These are phyloP conservation scores for Typhlichthys eigenmanni DNA, from an alignment of 2,797 vertebrate genomes.

Conservation along the genomic window DNA sequence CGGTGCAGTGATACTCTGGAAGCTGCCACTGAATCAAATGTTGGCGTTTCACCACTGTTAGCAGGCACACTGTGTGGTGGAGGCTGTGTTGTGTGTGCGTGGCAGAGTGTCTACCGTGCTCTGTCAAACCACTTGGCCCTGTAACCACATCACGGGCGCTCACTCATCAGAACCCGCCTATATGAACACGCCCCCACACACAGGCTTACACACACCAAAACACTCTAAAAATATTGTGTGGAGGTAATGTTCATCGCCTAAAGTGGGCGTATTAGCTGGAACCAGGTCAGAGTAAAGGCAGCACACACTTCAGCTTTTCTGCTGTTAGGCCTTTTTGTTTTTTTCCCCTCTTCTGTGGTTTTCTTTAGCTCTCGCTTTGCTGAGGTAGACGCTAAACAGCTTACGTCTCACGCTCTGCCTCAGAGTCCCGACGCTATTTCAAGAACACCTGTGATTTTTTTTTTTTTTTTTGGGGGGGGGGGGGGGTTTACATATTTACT, in stretches of 20 bases:
- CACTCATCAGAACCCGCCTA: slow-evolving; percentile 2
- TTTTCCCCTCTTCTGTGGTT: slow-evolving; percentile 13
- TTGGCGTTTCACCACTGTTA: too few species aligned
- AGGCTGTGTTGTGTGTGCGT: neutral
- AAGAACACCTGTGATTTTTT: slow-evolving; percentile 33
- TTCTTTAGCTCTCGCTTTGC: slow-evolving; percentile 28
- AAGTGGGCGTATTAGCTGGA: slow-evolving; percentile 77
- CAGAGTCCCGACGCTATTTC: slow-evolving; percentile 4
- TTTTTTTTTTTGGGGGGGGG: neutral
- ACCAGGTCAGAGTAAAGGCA: slow-evolving; percentile 76
- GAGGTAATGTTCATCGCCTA: slow-evolving; percentile 69
- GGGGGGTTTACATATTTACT: slow-evolving; percentile 25
- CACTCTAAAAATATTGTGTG: slow-evolving; percentile 68
- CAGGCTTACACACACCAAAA: slow-evolving; percentile 22
- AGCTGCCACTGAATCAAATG: too few species aligned
- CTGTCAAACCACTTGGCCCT: neutral
- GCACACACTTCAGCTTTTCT: slow-evolving; percentile 58
- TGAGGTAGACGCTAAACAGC: slow-evolving; percentile 27
- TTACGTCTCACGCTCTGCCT: slow-evolving; percentile 10
- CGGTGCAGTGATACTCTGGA: too few species aligned
- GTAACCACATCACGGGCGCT: neutral
- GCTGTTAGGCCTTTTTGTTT: slow-evolving; percentile 48
- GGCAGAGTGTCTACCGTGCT: neutral
- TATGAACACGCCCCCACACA: slow-evolving; percentile 25
- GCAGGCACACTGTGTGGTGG: too few species aligned